phyloP scores from a whole-genome alignment of 2,797 vertebrate genomes.

The Crossoptilon crossoptilon region DNA sequence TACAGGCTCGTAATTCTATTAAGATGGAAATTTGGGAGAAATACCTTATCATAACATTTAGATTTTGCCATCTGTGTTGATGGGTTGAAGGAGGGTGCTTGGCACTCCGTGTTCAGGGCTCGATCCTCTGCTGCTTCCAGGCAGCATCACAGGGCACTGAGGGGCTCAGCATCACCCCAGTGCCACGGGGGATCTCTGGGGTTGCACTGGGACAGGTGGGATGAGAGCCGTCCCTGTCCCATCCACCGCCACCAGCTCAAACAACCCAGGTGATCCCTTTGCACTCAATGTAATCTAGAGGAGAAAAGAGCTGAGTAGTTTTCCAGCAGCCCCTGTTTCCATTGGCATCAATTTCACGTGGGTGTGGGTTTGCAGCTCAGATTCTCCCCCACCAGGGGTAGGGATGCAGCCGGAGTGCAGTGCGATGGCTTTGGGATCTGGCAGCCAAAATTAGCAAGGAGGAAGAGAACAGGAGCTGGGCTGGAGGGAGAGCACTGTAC shows the following conservation, averaged over 20 bases:
- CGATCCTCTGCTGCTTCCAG: background rate
- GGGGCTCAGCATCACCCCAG: accelerated
- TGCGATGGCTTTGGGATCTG: background rate
- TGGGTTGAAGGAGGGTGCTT: background rate
- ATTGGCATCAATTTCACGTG: background rate
- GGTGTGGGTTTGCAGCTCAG: background rate
- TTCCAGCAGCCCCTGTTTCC: background rate
- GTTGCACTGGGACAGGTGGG: background rate
- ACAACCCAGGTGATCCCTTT: too few species aligned
- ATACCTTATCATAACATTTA: slow-evolving; percentile 77
- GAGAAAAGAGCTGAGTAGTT: background rate
- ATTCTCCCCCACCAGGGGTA: background rate
- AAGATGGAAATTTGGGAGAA: slow-evolving; percentile 76
- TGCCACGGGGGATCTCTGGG: accelerated
- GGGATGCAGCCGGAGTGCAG: background rate
- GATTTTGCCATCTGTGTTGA: slow-evolving; percentile 73
- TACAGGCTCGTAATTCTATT: slow-evolving; percentile 79
- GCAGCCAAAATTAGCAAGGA: background rate
- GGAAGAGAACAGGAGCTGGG: background rate
- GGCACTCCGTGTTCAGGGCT: background rate
- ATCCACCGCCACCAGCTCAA: accelerated
- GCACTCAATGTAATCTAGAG: accelerated
- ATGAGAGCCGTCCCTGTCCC: background rate
- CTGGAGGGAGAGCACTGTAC: background rate
- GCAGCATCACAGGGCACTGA: accelerated